These are phyloP conservation scores for Boulengeromyrus knoepffleri DNA, from an alignment of 2,113 vertebrate genomes.

Conservation along the genomic window DNA sequence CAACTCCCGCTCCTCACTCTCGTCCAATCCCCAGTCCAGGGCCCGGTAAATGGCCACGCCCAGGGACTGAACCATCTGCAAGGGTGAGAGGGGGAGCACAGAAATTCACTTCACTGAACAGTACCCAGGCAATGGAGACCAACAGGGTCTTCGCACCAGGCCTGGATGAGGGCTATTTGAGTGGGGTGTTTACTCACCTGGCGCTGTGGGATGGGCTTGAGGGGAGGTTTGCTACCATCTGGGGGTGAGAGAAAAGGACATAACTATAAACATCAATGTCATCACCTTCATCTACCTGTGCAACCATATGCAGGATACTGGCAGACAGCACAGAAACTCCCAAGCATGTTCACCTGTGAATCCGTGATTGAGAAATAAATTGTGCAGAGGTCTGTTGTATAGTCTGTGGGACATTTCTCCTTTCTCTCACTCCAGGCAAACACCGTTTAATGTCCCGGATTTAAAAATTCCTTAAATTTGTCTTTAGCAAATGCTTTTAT, in stretches of 20 bases:
- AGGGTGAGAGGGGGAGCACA: not conserved
- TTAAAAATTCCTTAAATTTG: not conserved
- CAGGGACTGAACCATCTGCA: conserved; percentile 83
- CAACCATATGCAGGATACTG: not conserved
- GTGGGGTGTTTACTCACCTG: conserved; percentile 42
- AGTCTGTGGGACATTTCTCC: not conserved
- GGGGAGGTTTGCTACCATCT: conserved; percentile 35
- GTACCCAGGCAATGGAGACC: not conserved
- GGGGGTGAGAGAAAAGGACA: not conserved
- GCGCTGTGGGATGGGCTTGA: conserved; percentile 34
- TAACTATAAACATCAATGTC: not conserved
- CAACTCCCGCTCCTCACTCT: conserved; percentile 87
- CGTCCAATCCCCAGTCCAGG: conserved; percentile 90
- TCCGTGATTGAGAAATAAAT: not conserved
- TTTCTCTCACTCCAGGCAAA: not conserved
- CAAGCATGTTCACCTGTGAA: not conserved
- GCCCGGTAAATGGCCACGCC: conserved; percentile 89
- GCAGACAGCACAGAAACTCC: not conserved
- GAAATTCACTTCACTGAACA: not conserved
- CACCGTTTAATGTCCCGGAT: not conserved
- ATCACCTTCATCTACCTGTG: not conserved
- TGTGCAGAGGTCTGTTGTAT: not conserved
- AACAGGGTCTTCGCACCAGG: not conserved
- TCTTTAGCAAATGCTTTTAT: not conserved
- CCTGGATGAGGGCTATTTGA: not conserved